Evolutionary conservation across 1,140 invertebrate species (phyloP).

Genomic region (Acromyrmex charruanus): DNA sequence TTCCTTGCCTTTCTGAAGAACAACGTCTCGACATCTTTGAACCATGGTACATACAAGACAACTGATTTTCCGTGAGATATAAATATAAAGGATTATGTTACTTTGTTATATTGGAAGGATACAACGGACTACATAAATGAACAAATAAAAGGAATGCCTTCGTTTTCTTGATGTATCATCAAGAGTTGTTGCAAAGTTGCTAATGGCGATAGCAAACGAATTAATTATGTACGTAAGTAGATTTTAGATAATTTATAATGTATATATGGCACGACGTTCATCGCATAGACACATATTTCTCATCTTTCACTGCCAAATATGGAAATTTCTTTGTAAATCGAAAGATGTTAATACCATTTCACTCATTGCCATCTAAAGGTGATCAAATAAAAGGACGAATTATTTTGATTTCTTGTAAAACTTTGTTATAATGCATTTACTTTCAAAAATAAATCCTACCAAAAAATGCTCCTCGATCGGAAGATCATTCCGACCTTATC

Average conservation of each 20-base stretch:
- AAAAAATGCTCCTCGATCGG: not conserved
- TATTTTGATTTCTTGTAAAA: slow-evolving; percentile 12
- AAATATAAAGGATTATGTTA: not conserved
- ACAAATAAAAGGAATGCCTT: not conserved
- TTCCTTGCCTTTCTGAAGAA: not conserved
- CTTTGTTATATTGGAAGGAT: slow-evolving; percentile 1
- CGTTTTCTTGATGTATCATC: slow-evolving; percentile 31
- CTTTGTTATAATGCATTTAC: not conserved
- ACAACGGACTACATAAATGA: not conserved
- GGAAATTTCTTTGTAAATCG: not conserved
- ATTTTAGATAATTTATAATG: slow-evolving; percentile 35
- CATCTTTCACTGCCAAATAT: slow-evolving; percentile 43
- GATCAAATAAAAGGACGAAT: slow-evolving; percentile 8
- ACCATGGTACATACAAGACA: not conserved
- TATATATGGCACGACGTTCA: not conserved
- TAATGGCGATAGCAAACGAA: not conserved
- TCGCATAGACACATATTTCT: not conserved
- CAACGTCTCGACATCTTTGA: not conserved
- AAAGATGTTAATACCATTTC: not conserved
- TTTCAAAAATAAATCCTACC: not conserved
- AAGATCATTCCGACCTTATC: not conserved
- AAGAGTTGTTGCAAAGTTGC: slow-evolving; percentile 25
- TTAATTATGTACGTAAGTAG: slow-evolving; percentile 10
- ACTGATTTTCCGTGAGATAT: not conserved
- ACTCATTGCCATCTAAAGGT: not conserved